Percentiles rank a stretch among this genome's conserved stretches.
Evolutionary conservation across 2,888 invertebrate species (phyloP).

Genomic region (Troides aeacus): DNA sequence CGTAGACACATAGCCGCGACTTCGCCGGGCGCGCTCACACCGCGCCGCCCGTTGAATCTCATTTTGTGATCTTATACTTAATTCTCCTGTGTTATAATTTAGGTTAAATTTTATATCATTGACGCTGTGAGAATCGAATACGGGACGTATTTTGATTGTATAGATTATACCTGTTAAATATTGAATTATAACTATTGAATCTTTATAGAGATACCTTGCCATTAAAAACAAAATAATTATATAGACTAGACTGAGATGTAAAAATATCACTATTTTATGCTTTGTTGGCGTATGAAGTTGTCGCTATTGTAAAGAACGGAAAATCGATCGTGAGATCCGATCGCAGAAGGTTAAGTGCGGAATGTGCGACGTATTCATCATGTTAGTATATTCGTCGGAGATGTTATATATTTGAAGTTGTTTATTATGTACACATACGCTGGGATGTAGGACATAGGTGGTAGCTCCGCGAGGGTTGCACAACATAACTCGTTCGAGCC

Average conservation of each 20-base stretch:
- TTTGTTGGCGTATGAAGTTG: conserved; percentile 76
- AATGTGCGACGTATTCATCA: conserved; percentile 52
- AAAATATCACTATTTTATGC: conserved; percentile 80
- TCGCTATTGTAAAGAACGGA: conserved; percentile 68
- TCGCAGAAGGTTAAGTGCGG: conserved; percentile 43
- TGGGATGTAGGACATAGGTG: conserved; percentile 48
- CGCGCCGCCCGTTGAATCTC: conserved; percentile 77
- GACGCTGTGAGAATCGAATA: conserved; percentile 76
- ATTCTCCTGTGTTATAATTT: conserved; percentile 81
- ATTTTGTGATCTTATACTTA: conserved; percentile 81
- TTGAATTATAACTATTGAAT: conserved; percentile 76
- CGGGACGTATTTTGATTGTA: conserved; percentile 73
- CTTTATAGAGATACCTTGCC: conserved; percentile 80
- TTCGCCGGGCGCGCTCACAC: conserved; percentile 68
- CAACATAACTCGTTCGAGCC: conserved; percentile 62
- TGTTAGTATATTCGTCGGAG: conserved; percentile 64
- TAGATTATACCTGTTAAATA: conserved; percentile 78
- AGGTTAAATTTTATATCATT: conserved; percentile 81
- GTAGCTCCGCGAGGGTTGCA: conserved; percentile 17
- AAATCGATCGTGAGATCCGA: conserved; percentile 51
- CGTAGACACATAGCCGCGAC: conserved; percentile 77
- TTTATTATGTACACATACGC: conserved; percentile 61
- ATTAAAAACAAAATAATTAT: conserved; percentile 69
- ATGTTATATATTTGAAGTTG: conserved; percentile 63
- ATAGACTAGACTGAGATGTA: conserved; percentile 80